Base-by-base conservation (phyloP, 2,797 vertebrate species). In the Notolepis coatsorum region DNA sequence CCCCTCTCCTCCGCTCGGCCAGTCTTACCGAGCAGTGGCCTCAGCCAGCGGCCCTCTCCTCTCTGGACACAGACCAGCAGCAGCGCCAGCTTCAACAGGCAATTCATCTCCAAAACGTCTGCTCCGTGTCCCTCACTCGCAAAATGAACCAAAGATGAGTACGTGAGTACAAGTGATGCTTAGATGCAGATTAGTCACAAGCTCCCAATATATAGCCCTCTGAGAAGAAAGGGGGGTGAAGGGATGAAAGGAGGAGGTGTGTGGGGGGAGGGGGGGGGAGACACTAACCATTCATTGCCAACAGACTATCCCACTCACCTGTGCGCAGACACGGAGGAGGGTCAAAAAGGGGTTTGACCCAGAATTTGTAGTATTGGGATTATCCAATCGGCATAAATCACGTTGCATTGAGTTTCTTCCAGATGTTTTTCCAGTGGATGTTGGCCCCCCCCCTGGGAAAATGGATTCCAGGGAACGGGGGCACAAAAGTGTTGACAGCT, bases 161-260 rank as follows among this genome's bases (percentile, higher is more conserved):
- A 30, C 57, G 30, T 61, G 68, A 73, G 69, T 71, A 52, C 43
- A 24, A 74, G 79, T 69, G 89, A 90, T 89, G 87, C 79, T 85
- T 70, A 87, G 85, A 86, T 72, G 79, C 51, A 78, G 77, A 65
- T 57, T 61, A 90, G 85, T 82, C 78, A 23, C 87, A 47, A 84
- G 84, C 86, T 87, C 87, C n/a, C 77, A 71, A 87, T 93, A 91
- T 94, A 93, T 93, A 93, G 73, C 85, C 80, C 71, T 81, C 65
- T 3, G 51, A 76, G 76, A 71, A 71, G 43, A 68, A 41, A 64
- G 61, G 64, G 52, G 52, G 55, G 18, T 27, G 77, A 65, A 56
- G 55, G 53, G 78, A 55, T 66, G 74, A 75, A 71, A 58, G 52
- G 67, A 72, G 62, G 68, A 55, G 61, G 72, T 74, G 65, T 60